Percentiles rank a stretch among this genome's conserved stretches.
Conservation (phyloP, 2,888 invertebrate genomes). For the Polyommatus iphigenia region DNA sequence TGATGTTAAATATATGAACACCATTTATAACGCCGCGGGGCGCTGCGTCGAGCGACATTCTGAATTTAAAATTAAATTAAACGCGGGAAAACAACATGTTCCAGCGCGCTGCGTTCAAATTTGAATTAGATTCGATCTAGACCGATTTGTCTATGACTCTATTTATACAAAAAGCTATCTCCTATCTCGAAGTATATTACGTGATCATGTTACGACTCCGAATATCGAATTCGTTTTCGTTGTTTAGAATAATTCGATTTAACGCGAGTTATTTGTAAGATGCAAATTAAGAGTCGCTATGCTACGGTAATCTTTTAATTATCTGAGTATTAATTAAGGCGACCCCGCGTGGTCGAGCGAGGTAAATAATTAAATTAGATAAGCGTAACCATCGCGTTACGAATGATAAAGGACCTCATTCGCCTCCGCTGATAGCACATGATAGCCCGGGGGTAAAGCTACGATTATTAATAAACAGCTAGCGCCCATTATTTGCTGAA, state of each 20-base stretch:
- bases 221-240: slow-evolving; percentile 8
- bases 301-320: slow-evolving; percentile 44
- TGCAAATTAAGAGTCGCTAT: slow-evolving; percentile 50
- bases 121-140: slow-evolving; percentile 68
- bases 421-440: neutral
- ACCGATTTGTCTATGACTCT: slow-evolving; percentile 77
- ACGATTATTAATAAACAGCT: neutral
- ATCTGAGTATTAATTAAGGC: neutral
- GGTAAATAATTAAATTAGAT: slow-evolving; percentile 26
- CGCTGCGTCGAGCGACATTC: slow-evolving; percentile 66
- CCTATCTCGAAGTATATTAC: neutral
- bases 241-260: slow-evolving; percentile 56
- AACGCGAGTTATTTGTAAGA: slow-evolving; percentile 58
- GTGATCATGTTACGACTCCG: neutral
- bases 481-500: neutral
- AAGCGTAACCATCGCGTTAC: slow-evolving; percentile 17
- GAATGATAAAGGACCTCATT: slow-evolving; percentile 11
- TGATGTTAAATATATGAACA: slow-evolving; percentile 66
- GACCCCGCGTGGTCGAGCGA: neutral
- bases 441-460: neutral
- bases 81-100: slow-evolving; percentile 76
- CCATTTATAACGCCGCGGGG: slow-evolving; percentile 76
- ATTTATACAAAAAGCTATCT: slow-evolving; percentile 5
- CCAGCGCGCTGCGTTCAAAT: slow-evolving; percentile 57
- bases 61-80: slow-evolving; percentile 77